Conservation (phyloP, 2,888 invertebrate species). For the Ceraclea dissimilis region DNA sequence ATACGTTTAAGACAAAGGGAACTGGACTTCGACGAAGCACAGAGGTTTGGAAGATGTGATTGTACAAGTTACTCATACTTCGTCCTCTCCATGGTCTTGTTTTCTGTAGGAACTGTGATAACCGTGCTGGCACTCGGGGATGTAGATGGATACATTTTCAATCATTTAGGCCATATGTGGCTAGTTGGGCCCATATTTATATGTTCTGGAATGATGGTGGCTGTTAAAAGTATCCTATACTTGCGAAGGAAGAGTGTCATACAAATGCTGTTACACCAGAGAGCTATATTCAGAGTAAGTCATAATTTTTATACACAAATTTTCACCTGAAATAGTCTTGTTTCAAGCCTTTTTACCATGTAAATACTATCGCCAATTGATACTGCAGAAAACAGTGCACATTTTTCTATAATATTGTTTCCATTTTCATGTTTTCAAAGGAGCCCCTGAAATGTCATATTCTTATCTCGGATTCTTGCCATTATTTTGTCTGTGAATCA, state of each 20-base stretch:
- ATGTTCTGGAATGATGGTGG: conserved; percentile 61
- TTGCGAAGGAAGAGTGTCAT: conserved; percentile 57
- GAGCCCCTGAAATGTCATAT: too few relatives aligned
- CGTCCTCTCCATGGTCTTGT: conserved; percentile 53
- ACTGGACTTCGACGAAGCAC: conserved; percentile 52
- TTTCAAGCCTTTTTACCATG: too few relatives aligned
- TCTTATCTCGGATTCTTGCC: too few relatives aligned
- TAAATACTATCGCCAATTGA: too few relatives aligned
- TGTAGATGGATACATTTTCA: conserved; percentile 52
- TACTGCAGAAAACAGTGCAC: too few relatives aligned
- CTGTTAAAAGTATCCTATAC: conserved; percentile 59
- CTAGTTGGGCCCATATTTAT: conserved; percentile 60
- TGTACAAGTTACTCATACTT: conserved; percentile 60
- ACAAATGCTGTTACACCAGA: conserved; percentile 56
- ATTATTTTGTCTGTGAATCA: too few relatives aligned
- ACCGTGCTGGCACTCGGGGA: conserved; percentile 57
- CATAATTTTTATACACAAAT: not conserved
- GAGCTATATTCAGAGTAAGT: conserved; percentile 54
- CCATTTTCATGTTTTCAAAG: too few relatives aligned
- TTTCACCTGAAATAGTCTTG: conserved; percentile 6
- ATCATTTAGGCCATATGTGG: conserved; percentile 60
- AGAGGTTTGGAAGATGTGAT: conserved; percentile 56
- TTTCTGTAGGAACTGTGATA: conserved; percentile 56
- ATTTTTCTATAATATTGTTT: too few relatives aligned
- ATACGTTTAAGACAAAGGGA: conserved; percentile 51